phyloP scores from a whole-genome alignment of 2,113 vertebrate species.

The Tor tambroides region DNA sequence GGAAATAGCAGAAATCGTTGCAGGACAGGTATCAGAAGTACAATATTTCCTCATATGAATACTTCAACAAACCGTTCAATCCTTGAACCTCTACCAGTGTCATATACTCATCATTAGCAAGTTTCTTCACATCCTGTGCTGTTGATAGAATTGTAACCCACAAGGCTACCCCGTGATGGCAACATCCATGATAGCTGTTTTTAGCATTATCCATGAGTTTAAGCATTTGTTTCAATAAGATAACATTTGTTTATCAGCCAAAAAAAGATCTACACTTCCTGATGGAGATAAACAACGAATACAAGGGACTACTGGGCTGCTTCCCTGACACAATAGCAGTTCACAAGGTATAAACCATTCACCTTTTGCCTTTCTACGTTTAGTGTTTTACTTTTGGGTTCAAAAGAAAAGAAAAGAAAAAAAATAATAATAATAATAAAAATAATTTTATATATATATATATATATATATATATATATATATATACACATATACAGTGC shows the following conservation, averaged over 20 bases:
- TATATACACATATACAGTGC: too few species aligned
- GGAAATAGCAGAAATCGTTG: conserved; percentile 84
- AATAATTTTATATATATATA: too few species aligned
- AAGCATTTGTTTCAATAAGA: background rate
- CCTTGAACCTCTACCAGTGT: conserved; percentile 20
- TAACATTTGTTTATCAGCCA: conserved; percentile 71
- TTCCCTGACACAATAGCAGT: conserved; percentile 86
- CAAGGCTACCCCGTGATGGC: background rate
- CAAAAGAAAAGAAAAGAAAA: too few species aligned
- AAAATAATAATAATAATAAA: too few species aligned
- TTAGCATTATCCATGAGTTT: background rate
- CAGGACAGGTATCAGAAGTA: conserved; percentile 78
- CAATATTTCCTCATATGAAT: background rate
- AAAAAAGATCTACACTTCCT: conserved; percentile 87
- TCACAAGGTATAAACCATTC: conserved; percentile 79
- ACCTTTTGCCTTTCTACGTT: background rate
- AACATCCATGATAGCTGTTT: background rate
- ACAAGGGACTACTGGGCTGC: conserved; percentile 87
- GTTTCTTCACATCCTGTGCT: background rate
- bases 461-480: too few species aligned
- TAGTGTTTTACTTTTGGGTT: background rate
- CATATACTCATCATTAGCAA: background rate
- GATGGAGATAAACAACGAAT: conserved; percentile 87
- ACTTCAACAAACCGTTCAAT: background rate
- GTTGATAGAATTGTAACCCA: conserved; percentile 32